Base-by-base conservation (phyloP, 1,140 invertebrate genomes). In the Drosophila tristis region DNA sequence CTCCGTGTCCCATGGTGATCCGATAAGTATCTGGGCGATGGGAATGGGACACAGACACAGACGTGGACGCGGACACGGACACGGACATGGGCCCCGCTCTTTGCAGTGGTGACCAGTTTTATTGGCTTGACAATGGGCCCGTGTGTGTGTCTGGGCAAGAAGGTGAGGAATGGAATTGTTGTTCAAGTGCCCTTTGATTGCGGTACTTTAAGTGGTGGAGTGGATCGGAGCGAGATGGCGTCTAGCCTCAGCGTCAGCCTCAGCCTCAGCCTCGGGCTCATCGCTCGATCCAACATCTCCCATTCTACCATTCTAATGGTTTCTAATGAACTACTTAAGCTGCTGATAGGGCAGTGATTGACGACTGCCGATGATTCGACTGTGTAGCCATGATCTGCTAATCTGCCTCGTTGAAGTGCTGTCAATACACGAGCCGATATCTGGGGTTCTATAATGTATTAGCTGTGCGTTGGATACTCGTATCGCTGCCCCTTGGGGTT, bases 81-180 rank as follows among this genome's bases (percentile, higher is more conserved):
- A 29, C 42, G 35, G 42, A 61, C 31, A 11, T 35, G 31, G 8
- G 31, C 8, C 3, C 31, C 20, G 31, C 31, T 35, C 31, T 53
- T 49, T 7, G 8, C 31, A 23, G 31, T 58, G 47, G 45, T 71
- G 72, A 56, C 67, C 50, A 73, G 60, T 81, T 86, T 86, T 87
- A 86, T 86, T 86, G 84, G 84, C 82, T 87, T 89, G 82, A 86
- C 82, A 86, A 86, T 86, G 60, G 67, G 82, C 82, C 84, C 82
- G 82, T 86, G 71, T 16, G 8, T 39, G 42, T 53, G 44, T 58
- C 20, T 51, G 29, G 39, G 44, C 7, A 35, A 57, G 61, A 76
- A 85, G 80, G 80, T 80, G 51, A 81, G 78, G 82, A 71, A 67
- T 66, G 20, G 20, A 20, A 20, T 20, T 66, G 72, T 45, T 55